phyloP scores from a whole-genome alignment of 1,140 invertebrate genomes.

The Caenorhabditis briggsae region DNA sequence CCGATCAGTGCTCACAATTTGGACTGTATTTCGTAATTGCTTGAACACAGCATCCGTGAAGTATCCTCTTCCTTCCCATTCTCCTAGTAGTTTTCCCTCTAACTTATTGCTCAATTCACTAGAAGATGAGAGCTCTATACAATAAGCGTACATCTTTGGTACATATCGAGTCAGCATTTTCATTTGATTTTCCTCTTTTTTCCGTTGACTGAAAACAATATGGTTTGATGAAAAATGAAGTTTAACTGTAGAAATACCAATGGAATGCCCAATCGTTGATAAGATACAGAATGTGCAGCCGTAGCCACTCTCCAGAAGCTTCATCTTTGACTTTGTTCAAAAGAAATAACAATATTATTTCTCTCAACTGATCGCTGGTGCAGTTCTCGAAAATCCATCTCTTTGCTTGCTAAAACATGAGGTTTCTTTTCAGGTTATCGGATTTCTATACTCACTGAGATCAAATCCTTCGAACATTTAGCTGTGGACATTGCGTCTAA shows the following conservation, averaged over 20 bases:
- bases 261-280: slow-evolving; percentile 76
- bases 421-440: neutral
- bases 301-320: slow-evolving; percentile 65
- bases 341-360: slow-evolving; percentile 72
- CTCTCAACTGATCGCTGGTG: slow-evolving; percentile 70
- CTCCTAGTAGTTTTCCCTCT: slow-evolving; percentile 70
- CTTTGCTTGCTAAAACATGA: slow-evolving; percentile 68
- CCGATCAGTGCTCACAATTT: slow-evolving; percentile 23
- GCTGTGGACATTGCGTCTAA: neutral
- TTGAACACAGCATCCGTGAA: slow-evolving; percentile 72
- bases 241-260: slow-evolving; percentile 61
- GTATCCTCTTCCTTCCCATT: slow-evolving; percentile 73
- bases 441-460: neutral
- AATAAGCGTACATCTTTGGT: slow-evolving; percentile 72
- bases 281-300: slow-evolving; percentile 73
- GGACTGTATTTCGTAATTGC: slow-evolving; percentile 3
- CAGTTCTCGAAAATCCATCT: slow-evolving; percentile 76
- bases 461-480: slow-evolving; percentile 34
- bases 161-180: slow-evolving; percentile 74
- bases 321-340: slow-evolving; percentile 67
- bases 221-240: neutral
- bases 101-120: slow-evolving; percentile 66
- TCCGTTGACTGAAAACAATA: slow-evolving; percentile 70
- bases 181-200: slow-evolving; percentile 69
- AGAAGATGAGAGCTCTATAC: slow-evolving; percentile 55